A percentile compares a stretch with the other conserved stretches of the same genome.
phyloP scores from a whole-genome alignment of 2,113 vertebrate species.

The Coryphaenoides rupestris region DNA sequence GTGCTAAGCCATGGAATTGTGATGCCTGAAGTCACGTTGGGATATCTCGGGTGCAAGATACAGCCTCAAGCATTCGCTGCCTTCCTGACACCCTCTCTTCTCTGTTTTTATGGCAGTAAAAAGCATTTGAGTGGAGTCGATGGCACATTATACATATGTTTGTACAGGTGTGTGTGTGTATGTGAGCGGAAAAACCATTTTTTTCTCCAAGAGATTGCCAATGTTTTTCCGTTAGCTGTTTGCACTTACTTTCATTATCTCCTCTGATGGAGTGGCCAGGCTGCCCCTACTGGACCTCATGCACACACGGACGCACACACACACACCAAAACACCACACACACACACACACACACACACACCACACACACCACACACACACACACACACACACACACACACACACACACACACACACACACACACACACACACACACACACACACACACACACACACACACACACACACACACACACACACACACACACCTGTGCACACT shows the following conservation, averaged over 20 bases:
- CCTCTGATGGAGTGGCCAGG: constrained; percentile 21
- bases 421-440: constrained; percentile 1
- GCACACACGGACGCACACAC: neutral
- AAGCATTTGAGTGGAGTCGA: constrained; percentile 23
- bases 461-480: neutral
- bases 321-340: neutral
- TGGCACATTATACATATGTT: constrained; percentile 2
- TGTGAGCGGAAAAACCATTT: constrained; percentile 1
- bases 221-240: constrained; percentile 35
- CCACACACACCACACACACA: constrained; percentile 1
- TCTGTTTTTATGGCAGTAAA: constrained; percentile 24
- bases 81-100: neutral
- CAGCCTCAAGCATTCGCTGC: constrained; percentile 24
- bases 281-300: too few relatives aligned
- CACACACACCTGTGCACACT: neutral
- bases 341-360: neutral
- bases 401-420: neutral
- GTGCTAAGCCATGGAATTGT: too few relatives aligned
- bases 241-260: constrained; percentile 33
- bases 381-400: constrained; percentile 1
- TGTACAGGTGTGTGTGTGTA: neutral
- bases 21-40: constrained; percentile 36
- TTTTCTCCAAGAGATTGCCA: constrained; percentile 33
- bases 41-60: constrained; percentile 40
- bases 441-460: neutral